Evolutionary conservation across 1,140 invertebrate genomes (phyloP), one percentile per base, ranked within the genome.

Genomic region (Proales similis): DNA sequence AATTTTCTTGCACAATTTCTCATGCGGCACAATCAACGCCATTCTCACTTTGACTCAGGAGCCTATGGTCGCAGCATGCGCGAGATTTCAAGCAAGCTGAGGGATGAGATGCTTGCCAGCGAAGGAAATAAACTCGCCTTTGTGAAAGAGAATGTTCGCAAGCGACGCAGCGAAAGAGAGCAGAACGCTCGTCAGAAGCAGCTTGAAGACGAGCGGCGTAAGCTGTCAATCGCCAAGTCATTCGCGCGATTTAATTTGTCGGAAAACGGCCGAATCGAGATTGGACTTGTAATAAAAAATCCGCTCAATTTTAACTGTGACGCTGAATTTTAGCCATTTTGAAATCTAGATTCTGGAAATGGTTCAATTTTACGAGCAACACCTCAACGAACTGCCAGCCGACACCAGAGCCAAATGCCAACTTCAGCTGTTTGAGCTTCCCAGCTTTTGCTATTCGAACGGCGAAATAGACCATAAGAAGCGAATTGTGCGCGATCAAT

Each of bases 1-100:
- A 75, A 76, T 66, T 74, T 68, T 57, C 57, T 77, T n/a, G 75
- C 73, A 20, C 71, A 75, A 65, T 75, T 74, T 65, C 64, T 77
- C 39, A 70, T 76, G 69, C 67, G 74, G 49, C 76, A 77, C 65
- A 76, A 77, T 62, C 75, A 74, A 48, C 63, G 64, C 45, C 71
- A 70, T 66, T 75, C 74, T 49, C 72, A 75, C 48, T 67, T 69
- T 36, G 73, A 75, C 63, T 70, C 72, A 19, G 75, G 72, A 22
- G 70, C 73, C 0, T 76, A 76, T 67, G 70, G 74, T 1, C 66
- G 71, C 48, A 68, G 70, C 19, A 45, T 74, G 14, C 65, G 74
- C 63, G 70, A 74, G 64, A 69, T 76, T 7, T 64, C 67, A 42
- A 71, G 74, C 45, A 68, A 74, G 48, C 48, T 76, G 12, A 71